Evolutionary conservation across 1,140 invertebrate genomes (phyloP).

Genomic region (Philotrypesis tridentata): DNA sequence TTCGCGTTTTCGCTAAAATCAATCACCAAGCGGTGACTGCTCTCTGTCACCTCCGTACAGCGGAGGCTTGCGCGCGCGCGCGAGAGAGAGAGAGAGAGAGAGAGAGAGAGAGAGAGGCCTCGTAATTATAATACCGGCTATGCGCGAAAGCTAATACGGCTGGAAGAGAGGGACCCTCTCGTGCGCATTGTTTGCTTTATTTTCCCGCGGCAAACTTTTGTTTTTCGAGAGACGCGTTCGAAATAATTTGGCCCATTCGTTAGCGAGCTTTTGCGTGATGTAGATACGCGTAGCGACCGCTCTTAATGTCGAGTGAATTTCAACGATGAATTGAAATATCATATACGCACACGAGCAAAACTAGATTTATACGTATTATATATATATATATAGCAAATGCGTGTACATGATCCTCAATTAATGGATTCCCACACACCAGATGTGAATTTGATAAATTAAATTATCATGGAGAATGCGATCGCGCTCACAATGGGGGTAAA

Average conservation of each 20-base stretch:
- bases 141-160: no score
- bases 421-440: background rate
- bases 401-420: background rate
- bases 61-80: conserved; percentile 46
- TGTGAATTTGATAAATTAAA: background rate
- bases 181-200: background rate
- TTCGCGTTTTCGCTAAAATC: conserved; percentile 72
- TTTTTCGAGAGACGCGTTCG: background rate
- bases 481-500: background rate
- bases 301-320: background rate
- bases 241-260: background rate
- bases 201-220: background rate
- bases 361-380: no score
- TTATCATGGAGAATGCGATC: background rate
- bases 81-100: background rate
- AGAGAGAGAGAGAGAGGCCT: background rate
- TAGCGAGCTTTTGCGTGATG: background rate
- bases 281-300: no score
- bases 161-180: no score
- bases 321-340: background rate
- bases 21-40: conserved; percentile 64
- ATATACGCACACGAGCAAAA: no score
- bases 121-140: no score
- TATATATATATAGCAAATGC: no score
- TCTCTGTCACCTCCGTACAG: conserved; percentile 62